Conservation (phyloP, 2,797 vertebrate genomes). For the Phalloptychus januarius region DNA sequence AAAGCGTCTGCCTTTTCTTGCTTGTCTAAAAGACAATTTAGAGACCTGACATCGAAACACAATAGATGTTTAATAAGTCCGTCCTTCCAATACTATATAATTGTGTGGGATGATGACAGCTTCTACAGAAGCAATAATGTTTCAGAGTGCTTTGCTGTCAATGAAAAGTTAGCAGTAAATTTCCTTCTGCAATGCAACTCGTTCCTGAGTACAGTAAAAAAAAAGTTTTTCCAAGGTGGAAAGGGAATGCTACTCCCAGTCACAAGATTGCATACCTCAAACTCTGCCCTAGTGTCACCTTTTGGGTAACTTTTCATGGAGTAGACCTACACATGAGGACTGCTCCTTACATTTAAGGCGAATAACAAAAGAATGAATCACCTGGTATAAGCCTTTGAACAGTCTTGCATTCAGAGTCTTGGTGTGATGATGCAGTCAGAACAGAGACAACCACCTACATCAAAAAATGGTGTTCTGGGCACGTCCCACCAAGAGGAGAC, state of each 20-base stretch:
- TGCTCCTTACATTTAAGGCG: background rate
- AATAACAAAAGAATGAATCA: background rate
- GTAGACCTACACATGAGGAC: background rate
- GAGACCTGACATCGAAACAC: background rate
- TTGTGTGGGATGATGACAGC: background rate
- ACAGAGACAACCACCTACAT: background rate
- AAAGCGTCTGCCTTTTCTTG: background rate
- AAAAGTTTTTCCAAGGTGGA: background rate
- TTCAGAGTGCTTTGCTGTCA: background rate
- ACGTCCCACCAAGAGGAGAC: no score
- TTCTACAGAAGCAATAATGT: constrained; percentile 2
- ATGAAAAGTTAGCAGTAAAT: background rate
- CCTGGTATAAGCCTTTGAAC: background rate
- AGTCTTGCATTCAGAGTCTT: background rate
- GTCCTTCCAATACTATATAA: background rate
- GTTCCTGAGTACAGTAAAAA: background rate
- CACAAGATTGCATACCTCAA: background rate
- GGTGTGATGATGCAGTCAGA: background rate
- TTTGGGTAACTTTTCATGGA: background rate
- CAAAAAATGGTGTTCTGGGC: background rate
- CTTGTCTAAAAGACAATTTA: constrained; percentile 1
- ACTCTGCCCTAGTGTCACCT: background rate
- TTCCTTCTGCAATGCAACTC: background rate
- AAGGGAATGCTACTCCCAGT: background rate
- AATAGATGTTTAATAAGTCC: background rate